Base-by-base conservation (phyloP, 1,140 invertebrate genomes). In the Drosophila varians region DNA sequence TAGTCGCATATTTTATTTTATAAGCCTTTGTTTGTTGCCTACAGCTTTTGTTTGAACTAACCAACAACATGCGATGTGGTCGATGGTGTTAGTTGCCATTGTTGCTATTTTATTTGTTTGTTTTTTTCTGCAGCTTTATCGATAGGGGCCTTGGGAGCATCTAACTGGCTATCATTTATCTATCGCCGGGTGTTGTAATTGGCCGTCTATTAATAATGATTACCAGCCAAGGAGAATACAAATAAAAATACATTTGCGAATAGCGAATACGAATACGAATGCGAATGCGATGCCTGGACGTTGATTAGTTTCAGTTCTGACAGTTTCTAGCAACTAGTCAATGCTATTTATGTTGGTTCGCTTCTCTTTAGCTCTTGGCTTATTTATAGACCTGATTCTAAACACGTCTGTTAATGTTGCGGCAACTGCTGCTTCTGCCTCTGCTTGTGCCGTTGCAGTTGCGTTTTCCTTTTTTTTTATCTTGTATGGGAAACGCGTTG, bases 351-450 rank as follows among this genome's bases (percentile, higher is more conserved):
- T 83, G 75, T 71, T 38, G 46, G 21, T 14, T 57, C 36, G 51
- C 49, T 66, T 16, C 38, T 42, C 38, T 38, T 12, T 38, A 5
- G 14, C 36, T 14, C 3, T 18, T 42, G 16, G 66, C 57, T 76
- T 84, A 84, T 84, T 84, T 80, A 80, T 87, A 87, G 80, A 73
- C 61, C 79, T 61, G 78, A 86, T 84, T 84, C 79, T 86, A 54
- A 55, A 54, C 76, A 76, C 66, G 76, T 76, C 61, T 79, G 54
- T 73, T 61, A 47, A 64, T 60, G 78, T 31, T 65, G 57, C 58
- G 19, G 25, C 21, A 2, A 2, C 21, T 21, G n/a, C n/a, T n/a
- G n/a, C n/a, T n/a, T n/a, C 36, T 14, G 28, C 3, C 16, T 12
- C 43, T 53, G 72, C 48, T 23, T 26, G 7, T n/a, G 42, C 54